Evolutionary conservation across 30 jellyfish, hydroid and myxozoan genomes (phyloP), one percentile per base, ranked within the genome.

Genomic region (Pelagia noctiluca): DNA sequence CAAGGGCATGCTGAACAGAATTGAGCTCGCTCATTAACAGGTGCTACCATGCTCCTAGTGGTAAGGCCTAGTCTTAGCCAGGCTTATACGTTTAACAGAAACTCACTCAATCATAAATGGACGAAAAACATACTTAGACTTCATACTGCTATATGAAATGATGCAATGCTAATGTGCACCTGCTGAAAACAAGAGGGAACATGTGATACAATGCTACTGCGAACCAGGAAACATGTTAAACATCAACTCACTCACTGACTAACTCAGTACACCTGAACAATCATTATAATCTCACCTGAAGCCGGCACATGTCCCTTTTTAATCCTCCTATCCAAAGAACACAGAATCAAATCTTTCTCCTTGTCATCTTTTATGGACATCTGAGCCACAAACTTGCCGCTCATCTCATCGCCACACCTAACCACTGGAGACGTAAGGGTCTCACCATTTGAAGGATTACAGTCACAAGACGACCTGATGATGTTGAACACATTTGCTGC

Each of bases 201-300:
- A 0, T 22, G 5, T 2, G 2, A 13, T 2, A 24, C 34, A 36
- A 34, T 12, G 1, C 0, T 19, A 31, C 42, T n/a, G n/a, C n/a
- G n/a, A n/a, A n/a, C n/a, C n/a, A n/a, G n/a, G n/a, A n/a, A n/a
- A n/a, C n/a, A n/a, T n/a, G n/a, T n/a, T n/a, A n/a, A n/a, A n/a
- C n/a, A n/a, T n/a, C n/a, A n/a, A n/a, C n/a, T n/a, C n/a, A n/a
- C n/a, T n/a, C n/a, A n/a, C n/a, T n/a, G n/a, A n/a, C n/a, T n/a
- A n/a, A n/a, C n/a, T n/a, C n/a, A n/a, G n/a, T n/a, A n/a, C n/a
- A n/a, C n/a, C n/a, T n/a, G n/a, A n/a, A n/a, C n/a, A n/a, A n/a
- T n/a, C n/a, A n/a, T n/a, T n/a, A n/a, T n/a, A n/a, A n/a, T n/a
- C 97, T 47, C 68, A 90, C 97, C 90, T 60, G 24, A 82, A 0